Conservation (phyloP, 2,888 invertebrate genomes). For the Cynaeus angustus region DNA sequence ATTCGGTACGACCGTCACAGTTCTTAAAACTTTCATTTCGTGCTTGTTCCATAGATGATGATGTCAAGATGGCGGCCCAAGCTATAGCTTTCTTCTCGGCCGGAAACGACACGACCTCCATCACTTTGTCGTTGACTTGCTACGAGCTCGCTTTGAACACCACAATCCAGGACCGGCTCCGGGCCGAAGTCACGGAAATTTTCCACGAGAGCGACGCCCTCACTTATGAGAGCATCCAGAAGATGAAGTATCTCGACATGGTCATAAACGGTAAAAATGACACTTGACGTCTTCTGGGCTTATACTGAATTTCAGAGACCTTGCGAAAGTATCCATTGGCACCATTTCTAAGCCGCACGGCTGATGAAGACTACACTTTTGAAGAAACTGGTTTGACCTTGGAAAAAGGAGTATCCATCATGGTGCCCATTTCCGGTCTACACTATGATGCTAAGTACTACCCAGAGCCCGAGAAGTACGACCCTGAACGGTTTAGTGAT, state of each 20-base stretch:
- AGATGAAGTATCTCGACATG: slow-evolving; percentile 48
- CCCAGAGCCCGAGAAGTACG: slow-evolving; percentile 70
- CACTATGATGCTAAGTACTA: slow-evolving; percentile 69
- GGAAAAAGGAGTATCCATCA: slow-evolving; percentile 67
- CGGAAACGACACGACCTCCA: slow-evolving; percentile 45
- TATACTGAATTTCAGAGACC: slow-evolving; percentile 65
- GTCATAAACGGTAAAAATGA: slow-evolving; percentile 33
- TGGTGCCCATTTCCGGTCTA: slow-evolving; percentile 67
- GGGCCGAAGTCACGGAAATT: slow-evolving; percentile 29
- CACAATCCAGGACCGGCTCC: slow-evolving; percentile 21
- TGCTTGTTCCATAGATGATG: slow-evolving; percentile 21
- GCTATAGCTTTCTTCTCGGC: slow-evolving; percentile 44
- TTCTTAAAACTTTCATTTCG: background rate
- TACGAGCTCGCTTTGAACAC: slow-evolving; percentile 43
- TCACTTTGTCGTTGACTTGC: slow-evolving; percentile 17
- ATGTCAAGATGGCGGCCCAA: slow-evolving; percentile 45
- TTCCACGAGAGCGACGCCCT: slow-evolving; percentile 30
- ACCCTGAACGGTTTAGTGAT: slow-evolving; percentile 70
- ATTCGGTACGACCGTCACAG: background rate
- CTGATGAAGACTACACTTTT: slow-evolving; percentile 64
- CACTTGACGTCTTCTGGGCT: background rate
- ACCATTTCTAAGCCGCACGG: slow-evolving; percentile 62
- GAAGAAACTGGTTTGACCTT: slow-evolving; percentile 68
- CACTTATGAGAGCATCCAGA: slow-evolving; percentile 29
- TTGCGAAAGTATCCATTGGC: slow-evolving; percentile 70